Percentiles rank a stretch among this genome's conserved stretches.
phyloP scores from a whole-genome alignment of 2,113 vertebrate species.

The Grallaria varia region DNA sequence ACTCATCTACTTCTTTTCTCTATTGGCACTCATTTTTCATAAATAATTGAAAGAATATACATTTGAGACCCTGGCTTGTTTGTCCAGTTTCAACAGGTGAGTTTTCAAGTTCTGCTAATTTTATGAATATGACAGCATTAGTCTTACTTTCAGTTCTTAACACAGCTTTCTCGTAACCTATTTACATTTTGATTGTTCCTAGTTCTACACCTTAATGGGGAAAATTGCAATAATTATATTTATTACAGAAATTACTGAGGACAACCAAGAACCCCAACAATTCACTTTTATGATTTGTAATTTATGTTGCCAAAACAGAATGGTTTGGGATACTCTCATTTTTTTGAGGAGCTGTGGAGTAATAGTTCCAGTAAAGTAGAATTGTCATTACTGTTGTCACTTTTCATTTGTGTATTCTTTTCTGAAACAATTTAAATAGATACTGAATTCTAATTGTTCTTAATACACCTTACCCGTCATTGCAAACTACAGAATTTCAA shows the following conservation, averaged over 20 bases:
- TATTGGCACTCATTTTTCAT: not conserved
- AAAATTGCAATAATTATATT: not conserved
- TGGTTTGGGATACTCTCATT: not conserved
- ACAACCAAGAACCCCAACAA: not conserved
- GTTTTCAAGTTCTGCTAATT: not conserved
- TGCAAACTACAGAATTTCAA: not conserved
- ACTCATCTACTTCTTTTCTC: not conserved
- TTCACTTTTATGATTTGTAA: not conserved
- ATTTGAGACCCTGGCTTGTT: not conserved
- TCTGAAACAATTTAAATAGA: not conserved
- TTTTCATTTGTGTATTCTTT: not conserved
- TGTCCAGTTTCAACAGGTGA: not conserved
- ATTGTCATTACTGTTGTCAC: not conserved
- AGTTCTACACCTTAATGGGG: not conserved
- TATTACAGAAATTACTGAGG: not conserved
- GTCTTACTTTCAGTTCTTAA: not conserved
- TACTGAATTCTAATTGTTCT: too few species aligned
- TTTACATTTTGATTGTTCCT: not conserved
- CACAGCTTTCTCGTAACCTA: not conserved
- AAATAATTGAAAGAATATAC: not conserved
- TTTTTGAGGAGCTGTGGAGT: not conserved
- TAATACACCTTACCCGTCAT: too few species aligned
- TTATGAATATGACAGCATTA: not conserved
- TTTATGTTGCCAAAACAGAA: not conserved
- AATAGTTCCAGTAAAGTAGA: not conserved